A percentile compares a stretch with the other conserved stretches of the same genome.
Conservation (phyloP, 2,113 vertebrate species). For the Dromaius novaehollandiae region DNA sequence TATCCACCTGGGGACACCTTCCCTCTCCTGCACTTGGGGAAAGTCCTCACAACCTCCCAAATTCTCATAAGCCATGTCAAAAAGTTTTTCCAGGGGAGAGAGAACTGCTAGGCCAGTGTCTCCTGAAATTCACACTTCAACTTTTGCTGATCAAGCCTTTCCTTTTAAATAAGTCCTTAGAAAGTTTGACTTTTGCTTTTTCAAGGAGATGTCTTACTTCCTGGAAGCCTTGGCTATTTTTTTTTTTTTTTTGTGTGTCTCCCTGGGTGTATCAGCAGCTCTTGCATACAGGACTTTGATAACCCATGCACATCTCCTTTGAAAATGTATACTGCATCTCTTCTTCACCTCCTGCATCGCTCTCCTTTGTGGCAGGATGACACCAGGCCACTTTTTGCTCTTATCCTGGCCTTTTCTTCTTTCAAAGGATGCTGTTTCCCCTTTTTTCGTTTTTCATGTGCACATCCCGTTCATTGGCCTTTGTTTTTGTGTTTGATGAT, state of each 20-base stretch:
- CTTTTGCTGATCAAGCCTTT: neutral
- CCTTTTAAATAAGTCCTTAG: neutral
- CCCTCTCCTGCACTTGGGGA: neutral
- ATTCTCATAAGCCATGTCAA: neutral
- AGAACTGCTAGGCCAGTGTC: neutral
- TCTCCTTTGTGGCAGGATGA: conserved; percentile 14
- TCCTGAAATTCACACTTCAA: neutral
- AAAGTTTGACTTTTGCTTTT: neutral
- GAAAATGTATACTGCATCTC: neutral
- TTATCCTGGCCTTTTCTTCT: conserved; percentile 32
- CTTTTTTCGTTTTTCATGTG: neutral
- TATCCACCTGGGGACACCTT: neutral
- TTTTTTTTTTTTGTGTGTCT: neutral
- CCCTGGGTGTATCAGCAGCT: neutral
- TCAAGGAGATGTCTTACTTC: neutral
- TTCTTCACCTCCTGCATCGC: neutral
- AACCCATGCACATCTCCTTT: neutral
- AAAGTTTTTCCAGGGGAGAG: neutral
- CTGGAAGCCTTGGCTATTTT: neutral
- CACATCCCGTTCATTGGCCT: neutral
- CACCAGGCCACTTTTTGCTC: neutral
- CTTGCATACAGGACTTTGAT: neutral
- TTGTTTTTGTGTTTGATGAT: conserved; percentile 33
- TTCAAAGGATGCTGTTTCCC: conserved; percentile 30
- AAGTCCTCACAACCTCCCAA: neutral